These are phyloP conservation scores for Molossus alvarezi DNA, from an alignment of 2,797 vertebrate genomes.

Conservation along the genomic window DNA sequence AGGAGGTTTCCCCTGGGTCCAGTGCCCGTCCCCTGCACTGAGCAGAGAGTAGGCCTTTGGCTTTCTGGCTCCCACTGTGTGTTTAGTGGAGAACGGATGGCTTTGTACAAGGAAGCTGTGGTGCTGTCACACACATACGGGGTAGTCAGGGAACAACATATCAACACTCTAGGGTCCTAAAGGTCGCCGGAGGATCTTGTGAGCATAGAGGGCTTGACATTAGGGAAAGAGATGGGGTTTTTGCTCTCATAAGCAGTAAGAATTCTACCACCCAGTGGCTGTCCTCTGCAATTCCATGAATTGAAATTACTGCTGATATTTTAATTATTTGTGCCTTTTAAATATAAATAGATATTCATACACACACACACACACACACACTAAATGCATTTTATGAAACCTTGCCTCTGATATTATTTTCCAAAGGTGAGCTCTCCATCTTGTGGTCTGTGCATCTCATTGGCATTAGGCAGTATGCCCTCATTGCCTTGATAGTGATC, in stretches of 20 bases:
- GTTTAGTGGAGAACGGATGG: background rate
- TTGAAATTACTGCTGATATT: background rate
- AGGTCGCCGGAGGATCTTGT: background rate
- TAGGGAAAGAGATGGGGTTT: background rate
- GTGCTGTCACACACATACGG: background rate
- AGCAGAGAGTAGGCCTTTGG: background rate
- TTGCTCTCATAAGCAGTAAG: slow-evolving; percentile 34
- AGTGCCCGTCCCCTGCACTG: background rate
- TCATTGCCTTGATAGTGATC: background rate
- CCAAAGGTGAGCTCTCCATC: background rate
- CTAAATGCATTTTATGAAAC: background rate
- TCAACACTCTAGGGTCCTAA: background rate
- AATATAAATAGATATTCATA: background rate
- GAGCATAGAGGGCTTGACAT: background rate
- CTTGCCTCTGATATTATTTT: background rate
- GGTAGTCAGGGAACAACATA: background rate
- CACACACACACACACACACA: background rate
- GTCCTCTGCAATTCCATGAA: slow-evolving; percentile 51
- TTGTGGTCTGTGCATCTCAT: background rate
- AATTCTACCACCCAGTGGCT: slow-evolving; percentile 71
- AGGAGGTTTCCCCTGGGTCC: background rate
- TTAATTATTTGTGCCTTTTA: slow-evolving; percentile 42
- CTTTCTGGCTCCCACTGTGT: background rate
- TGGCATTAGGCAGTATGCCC: background rate
- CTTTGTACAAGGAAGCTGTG: background rate